phyloP scores from a whole-genome alignment of 1,140 invertebrate species.

The Ceratina calcarata region DNA sequence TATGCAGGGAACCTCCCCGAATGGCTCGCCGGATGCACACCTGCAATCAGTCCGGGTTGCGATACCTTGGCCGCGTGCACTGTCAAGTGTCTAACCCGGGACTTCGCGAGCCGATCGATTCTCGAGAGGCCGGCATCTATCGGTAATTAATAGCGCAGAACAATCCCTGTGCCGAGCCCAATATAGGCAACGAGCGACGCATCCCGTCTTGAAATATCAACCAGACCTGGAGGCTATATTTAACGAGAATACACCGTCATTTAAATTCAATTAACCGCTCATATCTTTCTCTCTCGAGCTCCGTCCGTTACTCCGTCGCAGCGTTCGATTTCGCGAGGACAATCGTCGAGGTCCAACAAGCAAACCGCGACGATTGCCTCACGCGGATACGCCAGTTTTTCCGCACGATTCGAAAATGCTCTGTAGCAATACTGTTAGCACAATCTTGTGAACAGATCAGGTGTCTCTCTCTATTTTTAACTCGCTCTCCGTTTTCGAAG shows the following conservation, averaged over 20 bases:
- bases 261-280: slow-evolving; percentile 45
- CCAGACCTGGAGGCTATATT: slow-evolving; percentile 14
- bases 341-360: slow-evolving; percentile 44
- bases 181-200: not conserved
- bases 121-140: not conserved
- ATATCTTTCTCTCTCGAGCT: not conserved
- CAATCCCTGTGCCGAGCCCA: slow-evolving; percentile 2
- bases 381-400: slow-evolving; percentile 55
- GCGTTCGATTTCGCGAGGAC: slow-evolving; percentile 33
- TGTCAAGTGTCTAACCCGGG: not conserved
- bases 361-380: slow-evolving; percentile 59
- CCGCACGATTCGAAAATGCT: slow-evolving; percentile 48
- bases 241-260: slow-evolving; percentile 48
- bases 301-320: not conserved
- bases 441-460: slow-evolving; percentile 33
- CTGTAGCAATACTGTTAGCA: slow-evolving; percentile 39
- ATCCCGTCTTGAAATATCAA: slow-evolving; percentile 30
- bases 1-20: slow-evolving; percentile 54
- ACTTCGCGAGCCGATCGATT: not conserved
- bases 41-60: slow-evolving; percentile 57
- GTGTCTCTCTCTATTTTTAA: not conserved
- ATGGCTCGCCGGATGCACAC: slow-evolving; percentile 62
- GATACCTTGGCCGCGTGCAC: slow-evolving; percentile 41
- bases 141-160: slow-evolving; percentile 39
- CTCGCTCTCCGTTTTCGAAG: not conserved